Base-by-base conservation (phyloP, 2,888 invertebrate species). In the Mactromeris polynyma region DNA sequence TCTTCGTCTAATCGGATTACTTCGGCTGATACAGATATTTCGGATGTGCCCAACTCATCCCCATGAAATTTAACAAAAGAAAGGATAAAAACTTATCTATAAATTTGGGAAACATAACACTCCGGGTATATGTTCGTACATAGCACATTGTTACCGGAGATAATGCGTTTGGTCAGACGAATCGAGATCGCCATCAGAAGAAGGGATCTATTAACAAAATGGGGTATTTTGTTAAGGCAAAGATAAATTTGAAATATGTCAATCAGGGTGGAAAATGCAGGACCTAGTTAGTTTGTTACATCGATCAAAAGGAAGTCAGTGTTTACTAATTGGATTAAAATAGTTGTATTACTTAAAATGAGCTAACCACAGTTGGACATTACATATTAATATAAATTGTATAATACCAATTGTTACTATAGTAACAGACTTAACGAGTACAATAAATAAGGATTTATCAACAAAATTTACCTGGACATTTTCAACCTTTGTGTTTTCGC, bases 31-130 rank as follows among this genome's bases (percentile, higher is more conserved):
- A 36, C 40, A 26, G 79, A 42, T 42, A 38, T 79, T 78, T 54
- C 42, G 73, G 26, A 78, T 84, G 46, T 54, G 33, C 19, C 42
- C 11, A 51, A 84, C 51, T 84, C 84, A 84, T 84, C 84, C 78
- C 78, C 84, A 54, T 84, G 78, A 84, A 73, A 84, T 14, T 14
- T 17, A 78, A 84, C 84, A 84, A 84, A 78, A 78, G 46, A 42
- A 73, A 73, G 51, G 78, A 84, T 54, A 84, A 84, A 84, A 40
- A 78, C 78, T 54, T 84, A 84, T 84, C 84, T 73, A 77, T 51
- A 26, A 73, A 42, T 46, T 78, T 78, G 17, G 26, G 84, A 84
- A 84, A 84, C 36, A 46, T 51, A 31, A 84, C 84, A 84, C 84
- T 54, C 9, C 38, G 54, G 31, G 51, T 51, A 54, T 51, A 77